These are phyloP conservation scores for Pagetopsis macropterus DNA, from an alignment of 2,797 vertebrate genomes.

Conservation along the genomic window DNA sequence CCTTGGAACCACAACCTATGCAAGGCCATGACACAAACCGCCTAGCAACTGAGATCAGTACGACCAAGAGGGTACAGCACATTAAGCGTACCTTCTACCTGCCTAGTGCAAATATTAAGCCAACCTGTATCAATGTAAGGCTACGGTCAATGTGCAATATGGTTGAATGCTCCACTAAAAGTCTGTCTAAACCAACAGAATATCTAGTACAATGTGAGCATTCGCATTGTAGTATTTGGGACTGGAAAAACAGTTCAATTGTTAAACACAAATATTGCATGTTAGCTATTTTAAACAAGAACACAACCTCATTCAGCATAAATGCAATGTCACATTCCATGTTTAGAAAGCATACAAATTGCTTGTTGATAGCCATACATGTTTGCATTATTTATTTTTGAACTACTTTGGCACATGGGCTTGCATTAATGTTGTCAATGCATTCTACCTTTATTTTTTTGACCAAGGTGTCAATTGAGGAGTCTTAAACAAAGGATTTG, in stretches of 20 bases:
- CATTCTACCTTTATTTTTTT: constrained; percentile 25
- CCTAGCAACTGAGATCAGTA: not conserved
- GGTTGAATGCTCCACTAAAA: not conserved
- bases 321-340: not conserved
- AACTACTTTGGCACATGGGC: not conserved
- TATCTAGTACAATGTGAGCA: too few relatives aligned
- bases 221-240: too few relatives aligned
- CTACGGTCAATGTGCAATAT: not conserved
- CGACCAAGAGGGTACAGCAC: not conserved
- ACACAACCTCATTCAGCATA: not conserved
- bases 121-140: not conserved
- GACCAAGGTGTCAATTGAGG: constrained; percentile 53
- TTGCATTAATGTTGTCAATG: constrained; percentile 7
- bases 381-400: constrained; percentile 16
- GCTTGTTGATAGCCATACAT: not conserved
- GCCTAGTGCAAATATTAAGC: not conserved
- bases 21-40: not conserved
- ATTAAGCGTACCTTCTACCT: not conserved
- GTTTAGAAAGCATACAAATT: not conserved
- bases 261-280: not conserved
- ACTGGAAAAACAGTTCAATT: not conserved
- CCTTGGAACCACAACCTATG: not conserved
- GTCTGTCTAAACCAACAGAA: too few relatives aligned
- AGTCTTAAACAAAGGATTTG: constrained; percentile 69
- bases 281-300: not conserved